Conservation (phyloP, 2,113 vertebrate genomes). For the Grammatotria lemairii region DNA sequence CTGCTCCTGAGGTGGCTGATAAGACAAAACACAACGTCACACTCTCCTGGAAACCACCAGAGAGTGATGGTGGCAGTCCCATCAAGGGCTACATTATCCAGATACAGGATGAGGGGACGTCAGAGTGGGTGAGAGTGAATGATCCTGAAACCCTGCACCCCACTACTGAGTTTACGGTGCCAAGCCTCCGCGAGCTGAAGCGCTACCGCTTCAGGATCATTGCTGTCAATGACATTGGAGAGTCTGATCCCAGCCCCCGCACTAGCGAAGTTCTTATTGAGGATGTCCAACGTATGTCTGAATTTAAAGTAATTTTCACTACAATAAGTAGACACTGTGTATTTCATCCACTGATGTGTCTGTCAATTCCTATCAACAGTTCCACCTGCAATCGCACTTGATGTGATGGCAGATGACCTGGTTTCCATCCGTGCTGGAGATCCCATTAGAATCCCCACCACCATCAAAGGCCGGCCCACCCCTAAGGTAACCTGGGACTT, state of each 20-base stretch:
- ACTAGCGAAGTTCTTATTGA: conserved; percentile 85
- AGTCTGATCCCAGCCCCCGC: conserved; percentile 90
- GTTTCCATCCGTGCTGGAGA: conserved; percentile 81
- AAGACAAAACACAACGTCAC: conserved; percentile 91
- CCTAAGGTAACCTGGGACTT: conserved; percentile 96
- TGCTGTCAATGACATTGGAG: conserved; percentile 93
- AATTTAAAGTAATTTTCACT: neutral
- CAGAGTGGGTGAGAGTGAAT: conserved; percentile 83
- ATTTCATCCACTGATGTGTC: neutral
- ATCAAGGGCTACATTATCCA: conserved; percentile 97
- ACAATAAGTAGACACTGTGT: neutral
- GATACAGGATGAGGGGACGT: conserved; percentile 88
- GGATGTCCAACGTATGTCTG: conserved; percentile 81
- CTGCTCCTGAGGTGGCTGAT: conserved; percentile 84
- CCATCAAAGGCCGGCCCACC: conserved; percentile 84
- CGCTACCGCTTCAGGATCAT: conserved; percentile 93
- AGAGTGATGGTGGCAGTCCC: conserved; percentile 90
- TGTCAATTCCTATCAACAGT: conserved; percentile 66
- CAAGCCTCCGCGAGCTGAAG: conserved; percentile 85
- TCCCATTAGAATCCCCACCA: conserved; percentile 85
- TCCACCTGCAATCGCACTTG: conserved; percentile 82
- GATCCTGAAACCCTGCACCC: conserved; percentile 84
- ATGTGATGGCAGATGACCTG: conserved; percentile 82
- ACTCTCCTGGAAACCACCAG: conserved; percentile 86
- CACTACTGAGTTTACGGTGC: conserved; percentile 85